Conservation (phyloP, 2,113 vertebrate genomes). For the Connochaetes taurinus region DNA sequence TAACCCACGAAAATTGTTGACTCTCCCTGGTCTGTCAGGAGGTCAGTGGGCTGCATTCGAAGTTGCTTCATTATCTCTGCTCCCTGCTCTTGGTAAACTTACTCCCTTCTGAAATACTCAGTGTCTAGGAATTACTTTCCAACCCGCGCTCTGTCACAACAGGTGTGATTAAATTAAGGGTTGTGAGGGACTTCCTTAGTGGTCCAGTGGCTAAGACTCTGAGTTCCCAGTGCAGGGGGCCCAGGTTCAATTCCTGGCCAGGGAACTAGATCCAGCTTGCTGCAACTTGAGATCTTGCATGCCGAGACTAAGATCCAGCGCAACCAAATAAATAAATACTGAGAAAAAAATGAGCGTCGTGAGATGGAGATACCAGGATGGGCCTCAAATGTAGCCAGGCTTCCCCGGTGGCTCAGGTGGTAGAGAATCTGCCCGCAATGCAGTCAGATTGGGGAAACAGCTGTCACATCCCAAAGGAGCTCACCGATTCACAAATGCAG, state of each 20-base stretch:
- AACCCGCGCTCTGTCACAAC: fast-evolving
- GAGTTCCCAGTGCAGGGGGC: background rate
- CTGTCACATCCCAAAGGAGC: background rate
- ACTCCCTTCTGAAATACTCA: background rate
- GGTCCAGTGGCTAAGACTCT: background rate
- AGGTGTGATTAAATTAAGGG: background rate
- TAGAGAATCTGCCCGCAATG: background rate
- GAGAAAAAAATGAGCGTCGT: too few species aligned
- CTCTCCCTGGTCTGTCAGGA: background rate
- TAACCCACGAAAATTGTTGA: background rate
- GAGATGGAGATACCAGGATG: background rate
- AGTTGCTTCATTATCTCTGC: background rate
- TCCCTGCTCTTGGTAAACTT: background rate
- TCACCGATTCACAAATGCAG: fast-evolving
- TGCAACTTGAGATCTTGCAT: background rate
- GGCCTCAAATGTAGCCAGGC: background rate
- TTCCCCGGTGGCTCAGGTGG: background rate
- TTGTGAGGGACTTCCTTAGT: background rate
- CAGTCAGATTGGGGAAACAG: background rate
- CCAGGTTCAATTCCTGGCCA: background rate
- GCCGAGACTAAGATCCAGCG: fast-evolving
- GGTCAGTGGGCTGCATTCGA: background rate
- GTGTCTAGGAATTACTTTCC: background rate
- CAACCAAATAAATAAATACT: background rate
- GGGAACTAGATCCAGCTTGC: background rate